These are phyloP conservation scores for Ceyx erithaca DNA, from an alignment of 2,797 vertebrate genomes.

Conservation along the genomic window DNA sequence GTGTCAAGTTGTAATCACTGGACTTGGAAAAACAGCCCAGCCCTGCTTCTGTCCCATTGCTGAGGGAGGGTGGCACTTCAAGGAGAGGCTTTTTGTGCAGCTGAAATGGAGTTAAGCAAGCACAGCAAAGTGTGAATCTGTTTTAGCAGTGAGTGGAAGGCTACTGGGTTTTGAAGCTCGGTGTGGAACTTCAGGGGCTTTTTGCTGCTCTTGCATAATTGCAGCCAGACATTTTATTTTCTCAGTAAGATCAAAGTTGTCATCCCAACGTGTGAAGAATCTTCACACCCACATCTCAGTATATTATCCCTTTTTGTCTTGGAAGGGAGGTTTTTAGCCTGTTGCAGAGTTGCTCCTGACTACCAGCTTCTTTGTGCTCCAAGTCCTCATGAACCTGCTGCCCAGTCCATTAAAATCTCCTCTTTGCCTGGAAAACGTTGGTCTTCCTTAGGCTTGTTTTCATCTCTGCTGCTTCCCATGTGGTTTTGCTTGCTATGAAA, in stretches of 20 bases:
- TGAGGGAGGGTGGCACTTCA: neutral
- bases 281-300: neutral
- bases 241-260: constrained; percentile 8
- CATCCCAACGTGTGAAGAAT: neutral
- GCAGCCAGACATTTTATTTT: constrained; percentile 10
- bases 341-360: neutral
- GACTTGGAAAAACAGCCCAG: neutral
- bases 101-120: neutral
- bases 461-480: fast-evolving
- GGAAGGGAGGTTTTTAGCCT: neutral
- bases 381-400: neutral
- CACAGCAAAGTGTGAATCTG: neutral
- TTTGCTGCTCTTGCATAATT: neutral
- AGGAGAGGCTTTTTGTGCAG: neutral
- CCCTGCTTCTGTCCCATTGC: neutral
- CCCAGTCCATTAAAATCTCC: neutral
- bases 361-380: neutral
- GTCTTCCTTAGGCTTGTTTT: neutral
- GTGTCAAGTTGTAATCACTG: too few species aligned
- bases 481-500: neutral
- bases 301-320: neutral
- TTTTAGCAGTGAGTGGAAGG: neutral
- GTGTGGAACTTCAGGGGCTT: neutral
- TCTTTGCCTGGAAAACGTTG: neutral
- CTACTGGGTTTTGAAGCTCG: neutral